These are phyloP conservation scores for Coracias cyanogaster DNA, from an alignment of 2,797 vertebrate species.

Conservation along the genomic window DNA sequence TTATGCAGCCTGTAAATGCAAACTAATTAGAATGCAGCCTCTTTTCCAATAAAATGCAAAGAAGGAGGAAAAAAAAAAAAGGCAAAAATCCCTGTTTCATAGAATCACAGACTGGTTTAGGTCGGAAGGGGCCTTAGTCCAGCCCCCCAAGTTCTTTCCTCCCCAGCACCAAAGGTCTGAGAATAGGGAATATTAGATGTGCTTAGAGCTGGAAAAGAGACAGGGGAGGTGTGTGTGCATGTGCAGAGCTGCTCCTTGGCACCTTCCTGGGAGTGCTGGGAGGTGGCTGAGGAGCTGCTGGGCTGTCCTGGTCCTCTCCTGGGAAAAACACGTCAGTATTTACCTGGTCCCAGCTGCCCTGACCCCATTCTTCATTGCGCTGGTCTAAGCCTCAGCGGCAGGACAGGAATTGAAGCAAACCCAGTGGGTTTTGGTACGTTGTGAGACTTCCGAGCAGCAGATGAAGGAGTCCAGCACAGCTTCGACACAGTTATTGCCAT, in stretches of 20 bases:
- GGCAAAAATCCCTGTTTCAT: not conserved
- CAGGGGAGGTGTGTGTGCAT: fast-evolving
- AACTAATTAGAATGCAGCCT: conserved; percentile 31
- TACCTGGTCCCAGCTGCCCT: fast-evolving
- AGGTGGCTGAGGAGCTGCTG: not conserved
- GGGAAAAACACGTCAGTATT: fast-evolving
- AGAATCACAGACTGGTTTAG: not conserved
- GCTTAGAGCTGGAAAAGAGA: not conserved
- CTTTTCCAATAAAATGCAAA: not conserved
- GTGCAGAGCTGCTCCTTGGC: not conserved
- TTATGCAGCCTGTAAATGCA: not conserved
- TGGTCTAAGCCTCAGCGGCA: not conserved
- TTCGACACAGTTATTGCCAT: fast-evolving
- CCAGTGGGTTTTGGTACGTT: fast-evolving
- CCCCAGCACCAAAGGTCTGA: not conserved
- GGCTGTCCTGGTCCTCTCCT: not conserved
- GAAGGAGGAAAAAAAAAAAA: not conserved
- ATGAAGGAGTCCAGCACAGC: not conserved
- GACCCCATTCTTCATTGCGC: fast-evolving
- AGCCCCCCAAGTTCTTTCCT: not conserved
- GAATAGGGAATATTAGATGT: not conserved
- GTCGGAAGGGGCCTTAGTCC: not conserved
- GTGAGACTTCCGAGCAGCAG: not conserved
- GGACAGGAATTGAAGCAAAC: not conserved
- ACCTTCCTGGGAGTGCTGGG: not conserved